These are phyloP conservation scores for Pica pica DNA, from an alignment of 2,113 vertebrate genomes.

Conservation along the genomic window DNA sequence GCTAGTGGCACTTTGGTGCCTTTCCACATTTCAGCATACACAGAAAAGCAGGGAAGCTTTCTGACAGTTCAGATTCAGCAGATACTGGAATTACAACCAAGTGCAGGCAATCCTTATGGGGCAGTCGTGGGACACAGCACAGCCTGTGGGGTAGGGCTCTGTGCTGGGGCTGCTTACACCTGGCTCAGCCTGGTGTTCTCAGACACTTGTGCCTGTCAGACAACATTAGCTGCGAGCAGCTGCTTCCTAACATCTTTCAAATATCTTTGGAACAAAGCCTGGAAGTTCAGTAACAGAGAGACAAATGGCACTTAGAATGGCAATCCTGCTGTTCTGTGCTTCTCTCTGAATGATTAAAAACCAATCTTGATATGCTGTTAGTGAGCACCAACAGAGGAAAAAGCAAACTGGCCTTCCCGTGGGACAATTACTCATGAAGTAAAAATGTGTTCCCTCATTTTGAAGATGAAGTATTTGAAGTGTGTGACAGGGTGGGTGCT, in stretches of 20 bases:
- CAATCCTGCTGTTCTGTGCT: neutral
- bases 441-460: neutral
- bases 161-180: neutral
- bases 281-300: neutral
- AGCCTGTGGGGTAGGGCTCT: neutral
- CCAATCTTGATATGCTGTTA: neutral
- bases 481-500: neutral
- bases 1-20: neutral
- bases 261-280: neutral
- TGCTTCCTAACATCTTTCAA: neutral
- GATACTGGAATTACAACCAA: neutral
- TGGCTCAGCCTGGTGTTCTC: neutral
- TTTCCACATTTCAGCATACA: neutral
- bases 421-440: neutral
- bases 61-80: neutral
- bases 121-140: neutral
- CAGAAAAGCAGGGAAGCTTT: neutral
- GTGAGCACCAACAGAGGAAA: neutral
- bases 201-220: neutral
- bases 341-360: neutral
- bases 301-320: neutral
- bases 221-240: neutral
- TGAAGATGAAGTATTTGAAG: neutral
- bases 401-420: rapidly evolving
- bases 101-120: neutral